These are phyloP conservation scores for Hystrix brachyura DNA, from an alignment of 2,113 vertebrate species.

Conservation along the genomic window DNA sequence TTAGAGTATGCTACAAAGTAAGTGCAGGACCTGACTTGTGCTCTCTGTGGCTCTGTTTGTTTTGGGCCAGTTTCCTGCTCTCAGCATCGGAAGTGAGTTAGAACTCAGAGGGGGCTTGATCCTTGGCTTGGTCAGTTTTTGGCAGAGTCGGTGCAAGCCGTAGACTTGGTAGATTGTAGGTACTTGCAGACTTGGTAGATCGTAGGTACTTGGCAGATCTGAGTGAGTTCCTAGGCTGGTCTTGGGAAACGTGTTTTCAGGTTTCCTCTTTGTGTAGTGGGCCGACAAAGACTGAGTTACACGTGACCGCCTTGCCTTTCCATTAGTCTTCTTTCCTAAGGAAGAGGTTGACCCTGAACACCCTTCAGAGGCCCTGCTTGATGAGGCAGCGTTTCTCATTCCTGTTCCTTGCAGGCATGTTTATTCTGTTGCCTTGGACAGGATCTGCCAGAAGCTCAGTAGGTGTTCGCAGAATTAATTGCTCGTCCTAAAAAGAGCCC, in stretches of 20 bases:
- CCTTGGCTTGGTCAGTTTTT: slow-evolving; percentile 49
- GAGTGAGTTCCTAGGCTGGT: background rate
- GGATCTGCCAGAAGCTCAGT: background rate
- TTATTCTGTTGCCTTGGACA: background rate
- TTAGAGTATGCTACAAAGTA: slow-evolving; percentile 99
- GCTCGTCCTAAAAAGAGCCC: slow-evolving; percentile 35
- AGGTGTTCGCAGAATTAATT: background rate
- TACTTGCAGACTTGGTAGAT: slow-evolving; percentile 34
- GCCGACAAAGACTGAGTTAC: background rate
- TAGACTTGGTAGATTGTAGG: slow-evolving; percentile 53
- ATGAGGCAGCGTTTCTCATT: background rate
- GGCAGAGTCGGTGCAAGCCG: slow-evolving; percentile 16
- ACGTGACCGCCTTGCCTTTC: background rate
- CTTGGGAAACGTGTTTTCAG: slow-evolving; percentile 48
- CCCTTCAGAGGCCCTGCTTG: background rate
- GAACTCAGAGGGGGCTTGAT: slow-evolving; percentile 37
- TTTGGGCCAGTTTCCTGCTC: slow-evolving; percentile 46
- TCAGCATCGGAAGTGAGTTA: slow-evolving; percentile 26
- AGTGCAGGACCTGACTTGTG: background rate
- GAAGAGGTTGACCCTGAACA: background rate
- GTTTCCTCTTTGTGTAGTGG: background rate
- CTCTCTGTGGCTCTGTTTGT: background rate
- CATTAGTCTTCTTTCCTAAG: background rate
- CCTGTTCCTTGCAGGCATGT: background rate
- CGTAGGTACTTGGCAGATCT: background rate